These are phyloP conservation scores for Epiblema foenella DNA, from an alignment of 2,888 invertebrate genomes.

Conservation along the genomic window DNA sequence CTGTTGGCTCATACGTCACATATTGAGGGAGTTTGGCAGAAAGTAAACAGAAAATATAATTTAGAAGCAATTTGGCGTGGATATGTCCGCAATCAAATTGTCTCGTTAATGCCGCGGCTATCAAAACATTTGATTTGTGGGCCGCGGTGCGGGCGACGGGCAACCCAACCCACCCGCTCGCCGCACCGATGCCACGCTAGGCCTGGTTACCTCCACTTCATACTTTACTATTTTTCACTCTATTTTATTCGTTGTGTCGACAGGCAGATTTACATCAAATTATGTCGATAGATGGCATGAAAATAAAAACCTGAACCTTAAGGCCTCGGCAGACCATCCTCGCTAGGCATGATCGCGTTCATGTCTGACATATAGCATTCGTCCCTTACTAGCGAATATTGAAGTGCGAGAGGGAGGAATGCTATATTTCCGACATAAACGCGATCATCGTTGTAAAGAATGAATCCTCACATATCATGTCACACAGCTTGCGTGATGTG, in stretches of 20 bases:
- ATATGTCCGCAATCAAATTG: conserved; percentile 86
- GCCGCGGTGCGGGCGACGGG: conserved; percentile 9
- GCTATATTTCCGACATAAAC: too few species aligned
- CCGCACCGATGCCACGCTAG: conserved; percentile 6
- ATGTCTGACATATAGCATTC: too few species aligned
- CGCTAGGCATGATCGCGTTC: too few species aligned
- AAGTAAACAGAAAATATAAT: conserved; percentile 85
- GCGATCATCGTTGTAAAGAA: too few species aligned
- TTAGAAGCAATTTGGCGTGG: conserved; percentile 84
- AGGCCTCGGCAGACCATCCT: too few species aligned
- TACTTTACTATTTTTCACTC: conserved; percentile 15
- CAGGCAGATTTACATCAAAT: conserved; percentile 14
- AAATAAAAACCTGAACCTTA: too few species aligned
- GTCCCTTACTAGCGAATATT: too few species aligned
- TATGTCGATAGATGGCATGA: not conserved
- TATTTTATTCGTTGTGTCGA: conserved; percentile 18
- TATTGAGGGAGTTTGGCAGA: conserved; percentile 81
- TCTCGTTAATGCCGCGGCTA: conserved; percentile 84
- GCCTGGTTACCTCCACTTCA: conserved; percentile 23
- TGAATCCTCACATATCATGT: too few species aligned
- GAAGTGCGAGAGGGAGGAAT: too few species aligned
- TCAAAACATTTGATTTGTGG: conserved; percentile 86
- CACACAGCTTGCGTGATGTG: too few species aligned
- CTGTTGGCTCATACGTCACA: conserved; percentile 69
- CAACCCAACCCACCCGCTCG: conserved; percentile 49